A percentile compares a stretch with the other conserved stretches of the same genome.
Evolutionary conservation across 2,797 vertebrate species (phyloP).

Genomic region (Pteronotus mesoamericanus): DNA sequence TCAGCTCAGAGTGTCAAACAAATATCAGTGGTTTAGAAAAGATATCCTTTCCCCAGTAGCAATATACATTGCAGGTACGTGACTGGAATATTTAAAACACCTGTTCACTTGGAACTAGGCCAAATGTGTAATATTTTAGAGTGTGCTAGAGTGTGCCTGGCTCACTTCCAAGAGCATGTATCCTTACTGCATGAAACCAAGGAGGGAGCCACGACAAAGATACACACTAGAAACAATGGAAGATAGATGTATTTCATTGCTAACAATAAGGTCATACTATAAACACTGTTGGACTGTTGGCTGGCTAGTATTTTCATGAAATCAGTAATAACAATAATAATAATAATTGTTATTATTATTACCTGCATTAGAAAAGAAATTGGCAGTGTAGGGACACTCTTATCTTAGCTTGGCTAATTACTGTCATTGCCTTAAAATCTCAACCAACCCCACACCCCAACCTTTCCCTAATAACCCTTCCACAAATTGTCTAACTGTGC

Average conservation of each 20-base stretch:
- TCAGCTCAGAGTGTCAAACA: background rate
- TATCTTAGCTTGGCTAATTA: background rate
- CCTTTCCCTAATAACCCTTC: too few relatives aligned
- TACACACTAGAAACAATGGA: background rate
- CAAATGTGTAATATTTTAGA: slow-evolving; percentile 60
- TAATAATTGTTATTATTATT: background rate
- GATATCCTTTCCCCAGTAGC: slow-evolving; percentile 42
- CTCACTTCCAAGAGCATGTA: slow-evolving; percentile 23
- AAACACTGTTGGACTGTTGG: background rate
- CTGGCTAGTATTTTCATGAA: slow-evolving; percentile 44
- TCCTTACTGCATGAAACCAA: slow-evolving; percentile 46
- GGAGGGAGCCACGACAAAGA: slow-evolving; percentile 8
- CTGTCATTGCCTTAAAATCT: background rate
- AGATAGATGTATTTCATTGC: background rate
- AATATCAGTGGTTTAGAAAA: slow-evolving; percentile 11
- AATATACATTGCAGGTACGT: slow-evolving; percentile 52
- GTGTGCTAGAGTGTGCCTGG: slow-evolving; percentile 33
- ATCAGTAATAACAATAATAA: background rate
- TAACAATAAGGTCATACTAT: slow-evolving; percentile 17
- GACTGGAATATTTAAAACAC: slow-evolving; percentile 72
- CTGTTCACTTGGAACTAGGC: slow-evolving; percentile 62
- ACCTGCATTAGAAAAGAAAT: slow-evolving; percentile 10
- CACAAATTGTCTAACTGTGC: background rate
- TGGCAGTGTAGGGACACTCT: background rate
- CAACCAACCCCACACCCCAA: background rate